Conservation (phyloP, 2,113 vertebrate species). For the Pangasianodon gigas region DNA sequence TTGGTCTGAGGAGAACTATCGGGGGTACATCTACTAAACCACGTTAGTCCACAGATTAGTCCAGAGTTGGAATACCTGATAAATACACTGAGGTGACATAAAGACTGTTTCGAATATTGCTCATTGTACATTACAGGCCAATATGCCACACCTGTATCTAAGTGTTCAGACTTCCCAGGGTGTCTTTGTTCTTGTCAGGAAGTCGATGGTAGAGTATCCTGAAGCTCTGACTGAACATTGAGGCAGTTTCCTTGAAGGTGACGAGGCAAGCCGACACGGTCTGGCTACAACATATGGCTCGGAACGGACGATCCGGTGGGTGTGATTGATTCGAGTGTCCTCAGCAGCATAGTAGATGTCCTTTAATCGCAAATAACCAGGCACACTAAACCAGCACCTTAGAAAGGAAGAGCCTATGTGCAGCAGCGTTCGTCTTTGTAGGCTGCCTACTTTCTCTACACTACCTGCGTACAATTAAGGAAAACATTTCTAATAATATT, state of each 20-base stretch:
- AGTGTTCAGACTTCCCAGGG: conserved; percentile 39
- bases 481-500: background rate
- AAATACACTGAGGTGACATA: conserved; percentile 46
- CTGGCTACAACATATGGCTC: conserved; percentile 58
- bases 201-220: conserved; percentile 46
- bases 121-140: conserved; percentile 58
- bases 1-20: conserved; percentile 35
- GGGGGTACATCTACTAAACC: conserved; percentile 33
- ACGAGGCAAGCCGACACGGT: conserved; percentile 50
- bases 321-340: conserved; percentile 48
- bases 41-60: conserved; percentile 43
- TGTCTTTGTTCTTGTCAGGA: conserved; percentile 35
- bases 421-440: conserved; percentile 40
- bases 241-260: conserved; percentile 58
- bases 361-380: conserved; percentile 49
- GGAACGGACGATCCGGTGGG: conserved; percentile 47
- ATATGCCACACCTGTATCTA: conserved; percentile 44
- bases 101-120: conserved; percentile 53
- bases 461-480: conserved; percentile 43
- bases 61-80: conserved; percentile 50
- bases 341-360: conserved; percentile 52
- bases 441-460: conserved; percentile 46
- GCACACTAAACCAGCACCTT: conserved; percentile 54
- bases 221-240: conserved; percentile 49
- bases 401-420: conserved; percentile 47